phyloP scores from a whole-genome alignment of 1,140 invertebrate species.

The Aleiodes sp. region DNA sequence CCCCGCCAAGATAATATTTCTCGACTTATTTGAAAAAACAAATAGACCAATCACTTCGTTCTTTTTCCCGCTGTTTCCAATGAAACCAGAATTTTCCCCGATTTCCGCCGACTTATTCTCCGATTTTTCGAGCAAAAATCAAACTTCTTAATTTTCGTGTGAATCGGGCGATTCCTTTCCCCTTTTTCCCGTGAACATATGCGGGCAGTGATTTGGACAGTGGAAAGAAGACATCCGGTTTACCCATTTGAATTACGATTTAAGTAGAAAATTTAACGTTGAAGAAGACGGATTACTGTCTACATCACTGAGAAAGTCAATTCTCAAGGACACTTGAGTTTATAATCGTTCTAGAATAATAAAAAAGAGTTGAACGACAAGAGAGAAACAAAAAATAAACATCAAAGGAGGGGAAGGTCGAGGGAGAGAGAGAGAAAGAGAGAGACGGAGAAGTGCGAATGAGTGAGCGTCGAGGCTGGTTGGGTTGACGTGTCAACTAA shows the following conservation, averaged over 20 bases:
- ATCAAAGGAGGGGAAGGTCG: conserved; percentile 19
- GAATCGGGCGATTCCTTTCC: too few species aligned
- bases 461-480: conserved; percentile 25
- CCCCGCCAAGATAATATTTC: too few species aligned
- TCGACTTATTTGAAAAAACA: too few species aligned
- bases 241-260: neutral
- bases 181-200: neutral
- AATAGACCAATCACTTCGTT: too few species aligned
- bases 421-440: conserved; percentile 36
- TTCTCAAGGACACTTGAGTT: neutral
- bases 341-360: neutral
- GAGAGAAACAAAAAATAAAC: neutral
- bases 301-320: neutral
- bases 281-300: neutral
- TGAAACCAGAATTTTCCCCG: too few species aligned
- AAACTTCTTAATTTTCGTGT: too few species aligned
- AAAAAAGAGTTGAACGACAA: neutral
- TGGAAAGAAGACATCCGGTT: too few species aligned
- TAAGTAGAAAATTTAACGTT: neutral
- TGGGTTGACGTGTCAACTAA: conserved; percentile 46
- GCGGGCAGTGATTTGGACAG: conserved; percentile 9
- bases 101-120: too few species aligned
- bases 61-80: too few species aligned
- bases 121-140: neutral
- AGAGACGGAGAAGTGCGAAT: conserved; percentile 33